Evolutionary conservation across 2,113 vertebrate genomes (phyloP), one percentile per base, ranked within the genome.

Genomic region (Ranitomeya variabilis): DNA sequence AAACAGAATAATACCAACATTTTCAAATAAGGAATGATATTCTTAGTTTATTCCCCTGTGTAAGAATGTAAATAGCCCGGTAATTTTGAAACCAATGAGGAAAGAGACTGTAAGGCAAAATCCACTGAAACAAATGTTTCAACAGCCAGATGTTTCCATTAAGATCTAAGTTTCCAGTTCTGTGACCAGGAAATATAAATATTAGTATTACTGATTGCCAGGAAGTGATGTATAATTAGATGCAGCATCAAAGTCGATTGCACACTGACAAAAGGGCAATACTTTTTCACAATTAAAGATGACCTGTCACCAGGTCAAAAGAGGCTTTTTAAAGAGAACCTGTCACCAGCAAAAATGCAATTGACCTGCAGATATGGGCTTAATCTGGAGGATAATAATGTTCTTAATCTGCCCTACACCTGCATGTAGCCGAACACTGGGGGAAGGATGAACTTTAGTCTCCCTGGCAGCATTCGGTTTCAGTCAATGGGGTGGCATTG

Each of bases 21-120:
- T 92, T 89, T 94, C 95, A 94, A 93, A 98, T 95, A 98, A 96
- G 97, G 97, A 96, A 95, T 95, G 96, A 96, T 95, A 97, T 98
- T 91, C 93, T 90, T 90, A 90, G 92, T 91, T 92, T 93, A 91
- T 90, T 84, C 74, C 85, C 74, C 51, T 69, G 76, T 85, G 57
- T 66, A 92, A 91, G 93, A 94, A 92, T 91, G 94, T 93, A 94
- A 95, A 94, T 91, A 91, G 93, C 93, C 89, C 89, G 89, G 89
- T 83, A 79, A 88, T 90, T 91, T 60, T 90, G 82, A 90, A 90
- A 92, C 90, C 91, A 90, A 31, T 11, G 37, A 31, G 62, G 74
- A 60, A 71, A 83, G 78, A 90, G 8, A 86, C 73, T 69, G 59
- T 80, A 23, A 66, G 90, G 84, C 79, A 91, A 90, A 89, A 82